These are phyloP conservation scores for Gymnothorax javanicus DNA, from an alignment of 2,797 vertebrate species.

Conservation along the genomic window DNA sequence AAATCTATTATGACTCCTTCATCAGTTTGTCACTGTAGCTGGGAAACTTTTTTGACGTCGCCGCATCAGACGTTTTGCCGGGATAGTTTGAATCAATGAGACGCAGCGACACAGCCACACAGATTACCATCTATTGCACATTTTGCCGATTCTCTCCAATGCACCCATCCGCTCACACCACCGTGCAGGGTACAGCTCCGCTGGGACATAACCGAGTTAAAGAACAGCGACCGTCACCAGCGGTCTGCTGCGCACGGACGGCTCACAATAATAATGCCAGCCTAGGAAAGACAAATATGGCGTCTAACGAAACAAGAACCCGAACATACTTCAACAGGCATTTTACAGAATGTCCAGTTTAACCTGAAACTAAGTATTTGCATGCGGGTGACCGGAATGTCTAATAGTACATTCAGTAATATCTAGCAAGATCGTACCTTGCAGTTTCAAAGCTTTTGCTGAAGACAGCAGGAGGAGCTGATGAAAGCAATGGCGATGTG, in stretches of 20 bases:
- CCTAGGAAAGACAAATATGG: slow-evolving; percentile 81
- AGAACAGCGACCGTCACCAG: slow-evolving; percentile 60
- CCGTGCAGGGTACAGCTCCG: slow-evolving; percentile 1
- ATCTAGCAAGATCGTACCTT: slow-evolving; percentile 53
- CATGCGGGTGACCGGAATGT: not conserved
- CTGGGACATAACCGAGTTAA: slow-evolving; percentile 17
- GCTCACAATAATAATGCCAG: slow-evolving; percentile 60
- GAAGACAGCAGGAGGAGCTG: slow-evolving; percentile 59
- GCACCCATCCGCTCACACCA: not conserved
- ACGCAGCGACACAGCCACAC: not conserved
- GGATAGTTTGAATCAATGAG: slow-evolving; percentile 38
- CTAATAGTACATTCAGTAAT: not conserved
- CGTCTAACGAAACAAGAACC: slow-evolving; percentile 82
- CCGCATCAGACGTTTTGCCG: slow-evolving; percentile 32
- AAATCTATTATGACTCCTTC: not conserved
- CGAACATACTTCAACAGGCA: slow-evolving; percentile 35
- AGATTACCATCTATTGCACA: not conserved
- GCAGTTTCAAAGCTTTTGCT: slow-evolving; percentile 52
- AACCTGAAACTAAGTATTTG: not conserved
- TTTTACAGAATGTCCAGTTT: not conserved
- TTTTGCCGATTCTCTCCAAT: not conserved
- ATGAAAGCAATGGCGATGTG: slow-evolving; percentile 67
- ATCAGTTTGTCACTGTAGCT: slow-evolving; percentile 13
- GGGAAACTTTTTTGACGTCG: slow-evolving; percentile 6
- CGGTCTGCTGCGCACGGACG: slow-evolving; percentile 51